These are phyloP conservation scores for Lepidurus couesii DNA, from an alignment of 1,140 invertebrate genomes.

Conservation along the genomic window DNA sequence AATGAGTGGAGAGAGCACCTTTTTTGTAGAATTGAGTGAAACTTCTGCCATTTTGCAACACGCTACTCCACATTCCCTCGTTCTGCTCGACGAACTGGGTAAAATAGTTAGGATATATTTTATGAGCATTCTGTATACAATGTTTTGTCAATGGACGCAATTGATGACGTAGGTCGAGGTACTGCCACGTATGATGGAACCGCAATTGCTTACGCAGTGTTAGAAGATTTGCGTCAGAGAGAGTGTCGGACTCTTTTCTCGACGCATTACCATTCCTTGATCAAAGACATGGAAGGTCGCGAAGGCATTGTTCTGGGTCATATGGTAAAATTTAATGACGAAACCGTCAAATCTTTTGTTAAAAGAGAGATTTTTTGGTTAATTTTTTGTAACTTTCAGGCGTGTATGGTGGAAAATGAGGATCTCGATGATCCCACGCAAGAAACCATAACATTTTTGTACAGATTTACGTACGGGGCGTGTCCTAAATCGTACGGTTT, in stretches of 20 bases:
- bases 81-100: constrained; percentile 92
- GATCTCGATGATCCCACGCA: constrained; percentile 64
- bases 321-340: constrained; percentile 62
- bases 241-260: constrained; percentile 83
- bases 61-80: constrained; percentile 79
- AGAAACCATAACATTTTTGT: constrained; percentile 93
- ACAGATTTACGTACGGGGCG: constrained; percentile 83
- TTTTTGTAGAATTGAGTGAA: constrained; percentile 89
- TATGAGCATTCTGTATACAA: neutral
- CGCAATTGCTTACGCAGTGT: constrained; percentile 85
- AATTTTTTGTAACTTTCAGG: constrained; percentile 50
- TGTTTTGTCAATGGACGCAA: constrained; percentile 34
- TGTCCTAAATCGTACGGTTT: constrained; percentile 99
- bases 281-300: constrained; percentile 71
- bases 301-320: constrained; percentile 72
- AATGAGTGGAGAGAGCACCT: constrained; percentile 87
- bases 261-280: constrained; percentile 92
- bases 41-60: constrained; percentile 83
- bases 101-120: constrained; percentile 33
- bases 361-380: neutral
- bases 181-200: constrained; percentile 95
- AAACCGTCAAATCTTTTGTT: constrained; percentile 31
- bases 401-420: constrained; percentile 91
- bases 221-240: constrained; percentile 66
- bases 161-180: constrained; percentile 59